A percentile compares a stretch with the other conserved stretches of the same genome.
These are phyloP conservation scores for Thecocarcelia acutangulata DNA, from an alignment of 2,888 invertebrate genomes.

Conservation along the genomic window DNA sequence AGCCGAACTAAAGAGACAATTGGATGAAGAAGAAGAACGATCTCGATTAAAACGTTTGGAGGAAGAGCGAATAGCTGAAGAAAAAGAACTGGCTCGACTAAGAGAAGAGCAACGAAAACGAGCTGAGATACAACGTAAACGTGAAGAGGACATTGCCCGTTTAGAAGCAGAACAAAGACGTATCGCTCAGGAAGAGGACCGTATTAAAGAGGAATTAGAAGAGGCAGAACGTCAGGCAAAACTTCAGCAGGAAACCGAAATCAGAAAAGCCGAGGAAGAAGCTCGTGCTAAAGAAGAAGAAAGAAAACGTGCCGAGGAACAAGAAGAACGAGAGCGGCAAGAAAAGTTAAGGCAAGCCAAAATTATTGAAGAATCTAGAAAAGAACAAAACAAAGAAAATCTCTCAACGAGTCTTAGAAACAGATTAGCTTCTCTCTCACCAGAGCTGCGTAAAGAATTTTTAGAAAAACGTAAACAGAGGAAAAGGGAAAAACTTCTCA, in stretches of 20 bases:
- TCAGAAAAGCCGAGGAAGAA: constrained; percentile 74
- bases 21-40: constrained; percentile 78
- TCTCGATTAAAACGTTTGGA: constrained; percentile 73
- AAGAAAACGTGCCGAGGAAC: constrained; percentile 71
- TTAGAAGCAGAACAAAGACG: constrained; percentile 74
- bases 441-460: constrained; percentile 77
- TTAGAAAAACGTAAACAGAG: constrained; percentile 76
- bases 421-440: constrained; percentile 76
- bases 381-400: constrained; percentile 70
- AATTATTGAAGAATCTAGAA: constrained; percentile 72
- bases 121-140: constrained; percentile 74
- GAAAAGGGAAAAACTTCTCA: constrained; percentile 73
- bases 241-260: constrained; percentile 73
- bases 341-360: constrained; percentile 72
- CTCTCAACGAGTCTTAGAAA: constrained; percentile 74
- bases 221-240: constrained; percentile 74
- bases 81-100: constrained; percentile 76
- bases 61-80: constrained; percentile 74
- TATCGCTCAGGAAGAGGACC: constrained; percentile 76
- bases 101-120: constrained; percentile 76
- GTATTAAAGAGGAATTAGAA: constrained; percentile 74
- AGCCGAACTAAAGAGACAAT: constrained; percentile 74
- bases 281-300: constrained; percentile 73
- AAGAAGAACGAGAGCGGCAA: constrained; percentile 71
- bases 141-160: constrained; percentile 76